phyloP scores from a whole-genome alignment of 2,113 vertebrate genomes.

The Varanus salvator region DNA sequence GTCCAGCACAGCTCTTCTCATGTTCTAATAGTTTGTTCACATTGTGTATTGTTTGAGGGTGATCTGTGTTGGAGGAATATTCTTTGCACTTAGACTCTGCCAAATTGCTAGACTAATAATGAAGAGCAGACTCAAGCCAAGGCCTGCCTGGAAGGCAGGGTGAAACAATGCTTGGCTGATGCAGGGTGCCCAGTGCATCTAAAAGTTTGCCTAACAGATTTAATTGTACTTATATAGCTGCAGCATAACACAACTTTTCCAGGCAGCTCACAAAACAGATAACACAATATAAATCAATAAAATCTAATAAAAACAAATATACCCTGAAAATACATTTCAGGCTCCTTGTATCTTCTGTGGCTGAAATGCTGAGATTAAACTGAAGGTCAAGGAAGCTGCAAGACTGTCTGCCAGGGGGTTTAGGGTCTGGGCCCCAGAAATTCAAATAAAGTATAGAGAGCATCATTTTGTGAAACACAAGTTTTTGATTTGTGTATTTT shows the following conservation, averaged over 20 bases:
- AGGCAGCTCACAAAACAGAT: neutral
- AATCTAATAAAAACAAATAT: neutral
- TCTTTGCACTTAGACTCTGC: no score
- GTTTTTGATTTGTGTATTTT: neutral
- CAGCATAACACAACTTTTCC: neutral
- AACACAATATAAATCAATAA: no score
- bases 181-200: neutral
- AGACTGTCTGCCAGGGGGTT: neutral
- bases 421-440: neutral
- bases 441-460: neutral
- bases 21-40: no score
- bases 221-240: neutral
- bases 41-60: no score
- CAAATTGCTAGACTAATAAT: no score
- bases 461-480: constrained; percentile 1
- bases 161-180: neutral
- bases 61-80: no score
- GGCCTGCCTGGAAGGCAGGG: neutral
- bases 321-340: neutral
- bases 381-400: neutral
- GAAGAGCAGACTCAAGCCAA: neutral
- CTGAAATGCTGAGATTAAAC: neutral
- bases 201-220: neutral
- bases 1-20: no score
- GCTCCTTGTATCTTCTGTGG: neutral